Conservation (phyloP, 2,113 vertebrate genomes). For the Gadus macrocephalus region DNA sequence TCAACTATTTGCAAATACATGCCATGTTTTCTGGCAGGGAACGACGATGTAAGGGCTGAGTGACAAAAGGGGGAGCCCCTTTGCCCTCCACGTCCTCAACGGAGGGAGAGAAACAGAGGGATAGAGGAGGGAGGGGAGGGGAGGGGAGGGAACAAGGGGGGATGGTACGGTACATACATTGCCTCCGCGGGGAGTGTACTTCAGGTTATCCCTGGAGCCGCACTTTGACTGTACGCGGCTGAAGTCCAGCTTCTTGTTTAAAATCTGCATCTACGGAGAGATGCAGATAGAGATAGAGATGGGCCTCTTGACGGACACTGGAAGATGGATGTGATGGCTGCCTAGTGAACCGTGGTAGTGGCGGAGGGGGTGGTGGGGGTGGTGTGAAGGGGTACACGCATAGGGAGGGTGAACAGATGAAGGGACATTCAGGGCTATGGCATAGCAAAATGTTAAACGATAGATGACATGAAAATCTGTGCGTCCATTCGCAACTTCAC, state of each 20-base stretch:
- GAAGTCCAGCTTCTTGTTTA: constrained; percentile 94
- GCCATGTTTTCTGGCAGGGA: too few species aligned
- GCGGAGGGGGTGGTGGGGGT: too few species aligned
- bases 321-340: not conserved
- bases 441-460: not conserved
- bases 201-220: constrained; percentile 94
- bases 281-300: constrained; percentile 54
- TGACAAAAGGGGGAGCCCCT: too few species aligned
- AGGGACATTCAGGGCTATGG: not conserved
- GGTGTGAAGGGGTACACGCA: not conserved
- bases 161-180: constrained; percentile 80
- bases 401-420: not conserved
- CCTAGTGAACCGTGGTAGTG: too few species aligned
- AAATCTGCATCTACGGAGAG: constrained; percentile 90
- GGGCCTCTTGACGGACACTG: constrained; percentile 24
- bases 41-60: too few species aligned
- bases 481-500: too few species aligned
- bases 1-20: too few species aligned
- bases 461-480: not conserved
- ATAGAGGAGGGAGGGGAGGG: constrained; percentile 6
- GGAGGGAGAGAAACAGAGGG: constrained; percentile 5
- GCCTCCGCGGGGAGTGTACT: constrained; percentile 81
- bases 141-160: not conserved
- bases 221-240: constrained; percentile 83
- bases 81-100: not conserved